Percentiles rank a stretch among this genome's conserved stretches.
Conservation (phyloP, 2,797 vertebrate genomes). For the Bradypus variegatus region DNA sequence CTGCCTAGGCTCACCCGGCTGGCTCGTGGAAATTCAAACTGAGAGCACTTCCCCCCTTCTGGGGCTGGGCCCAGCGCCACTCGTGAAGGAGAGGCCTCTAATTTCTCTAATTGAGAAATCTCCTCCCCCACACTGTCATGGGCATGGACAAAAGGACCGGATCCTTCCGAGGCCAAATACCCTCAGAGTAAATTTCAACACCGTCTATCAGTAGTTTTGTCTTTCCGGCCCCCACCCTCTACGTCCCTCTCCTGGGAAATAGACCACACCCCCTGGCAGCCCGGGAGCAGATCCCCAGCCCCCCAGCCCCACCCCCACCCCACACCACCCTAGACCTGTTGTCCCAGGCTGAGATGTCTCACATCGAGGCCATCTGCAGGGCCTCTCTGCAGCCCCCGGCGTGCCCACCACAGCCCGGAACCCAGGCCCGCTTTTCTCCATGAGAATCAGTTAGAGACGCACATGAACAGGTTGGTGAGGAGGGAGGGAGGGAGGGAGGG, state of each 20-base stretch:
- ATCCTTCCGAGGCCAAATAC: slow-evolving; percentile 48
- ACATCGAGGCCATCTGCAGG: slow-evolving; percentile 50
- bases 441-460: slow-evolving; percentile 56
- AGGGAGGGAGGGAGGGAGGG: slow-evolving; percentile 19
- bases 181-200: slow-evolving; percentile 68
- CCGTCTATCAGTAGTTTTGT: slow-evolving; percentile 51
- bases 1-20: no score
- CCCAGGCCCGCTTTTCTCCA: slow-evolving; percentile 61
- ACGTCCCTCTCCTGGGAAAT: neutral
- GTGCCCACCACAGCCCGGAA: slow-evolving; percentile 47
- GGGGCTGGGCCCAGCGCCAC: neutral
- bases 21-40: neutral
- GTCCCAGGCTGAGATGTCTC: slow-evolving; percentile 54
- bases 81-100: neutral
- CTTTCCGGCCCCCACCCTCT: slow-evolving; percentile 20
- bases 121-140: slow-evolving; percentile 32
- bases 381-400: slow-evolving; percentile 58
- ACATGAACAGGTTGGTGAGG: slow-evolving; percentile 38
- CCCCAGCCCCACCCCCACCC: slow-evolving; percentile 44
- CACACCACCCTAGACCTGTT: neutral
- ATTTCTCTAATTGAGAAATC: slow-evolving; percentile 52
- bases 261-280: slow-evolving; percentile 49
- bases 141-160: slow-evolving; percentile 50
- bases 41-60: neutral
- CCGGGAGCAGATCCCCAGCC: slow-evolving; percentile 49